These are phyloP conservation scores for Neria commutata DNA, from an alignment of 2,888 invertebrate species.

Conservation along the genomic window DNA sequence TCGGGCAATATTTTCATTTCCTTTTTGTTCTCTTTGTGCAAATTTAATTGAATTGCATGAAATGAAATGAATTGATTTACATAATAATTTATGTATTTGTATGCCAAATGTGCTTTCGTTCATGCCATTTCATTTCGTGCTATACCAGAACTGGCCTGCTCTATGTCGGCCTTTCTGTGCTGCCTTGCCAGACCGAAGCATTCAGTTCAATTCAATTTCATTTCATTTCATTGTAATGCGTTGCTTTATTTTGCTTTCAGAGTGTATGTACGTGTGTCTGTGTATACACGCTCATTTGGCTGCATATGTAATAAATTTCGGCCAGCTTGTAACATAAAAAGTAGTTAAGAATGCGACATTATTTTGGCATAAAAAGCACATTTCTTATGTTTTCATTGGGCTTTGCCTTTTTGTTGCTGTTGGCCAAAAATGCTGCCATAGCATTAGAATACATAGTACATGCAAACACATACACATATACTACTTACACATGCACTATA, in stretches of 20 bases:
- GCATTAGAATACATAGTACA: too few species aligned
- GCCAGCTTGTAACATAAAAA: slow-evolving; percentile 7
- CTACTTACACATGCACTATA: too few species aligned
- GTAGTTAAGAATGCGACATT: slow-evolving; percentile 18
- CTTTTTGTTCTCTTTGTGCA: slow-evolving; percentile 27
- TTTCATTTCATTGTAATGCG: too few species aligned
- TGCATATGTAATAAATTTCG: too few species aligned
- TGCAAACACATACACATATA: too few species aligned
- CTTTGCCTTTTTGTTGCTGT: neutral
- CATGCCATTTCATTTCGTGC: too few species aligned
- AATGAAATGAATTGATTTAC: slow-evolving; percentile 36
- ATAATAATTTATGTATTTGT: slow-evolving; percentile 35
- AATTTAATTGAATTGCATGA: slow-evolving; percentile 48
- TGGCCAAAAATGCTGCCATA: neutral
- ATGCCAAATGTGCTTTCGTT: slow-evolving; percentile 14
- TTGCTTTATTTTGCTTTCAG: neutral
- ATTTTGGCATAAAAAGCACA: slow-evolving; percentile 19
- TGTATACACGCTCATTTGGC: neutral
- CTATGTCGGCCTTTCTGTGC: too few species aligned
- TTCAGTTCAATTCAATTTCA: too few species aligned
- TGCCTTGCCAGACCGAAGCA: too few species aligned
- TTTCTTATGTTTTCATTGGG: slow-evolving; percentile 14
- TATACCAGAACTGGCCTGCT: too few species aligned
- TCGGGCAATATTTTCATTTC: neutral
- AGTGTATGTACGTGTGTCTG: neutral